phyloP scores from a whole-genome alignment of 2,888 invertebrate genomes.

The Athripsodes cinereus region DNA sequence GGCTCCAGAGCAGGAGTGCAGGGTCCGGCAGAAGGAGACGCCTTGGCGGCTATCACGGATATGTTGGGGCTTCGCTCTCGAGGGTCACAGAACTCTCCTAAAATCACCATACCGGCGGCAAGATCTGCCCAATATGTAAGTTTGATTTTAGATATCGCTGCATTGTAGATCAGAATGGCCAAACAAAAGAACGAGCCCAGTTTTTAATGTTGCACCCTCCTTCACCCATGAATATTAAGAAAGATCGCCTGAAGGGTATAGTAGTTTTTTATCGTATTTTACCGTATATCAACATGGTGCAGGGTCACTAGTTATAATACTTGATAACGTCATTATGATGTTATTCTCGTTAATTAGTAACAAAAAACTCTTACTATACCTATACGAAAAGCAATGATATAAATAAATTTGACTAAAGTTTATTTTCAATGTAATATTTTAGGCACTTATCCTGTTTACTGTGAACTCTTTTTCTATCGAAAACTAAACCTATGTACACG shows the following conservation, averaged over 20 bases:
- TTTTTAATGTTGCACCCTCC: no score
- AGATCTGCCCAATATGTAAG: slow-evolving; percentile 1
- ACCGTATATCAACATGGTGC: no score
- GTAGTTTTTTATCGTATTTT: no score
- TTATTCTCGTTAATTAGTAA: not conserved
- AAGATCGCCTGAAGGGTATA: no score
- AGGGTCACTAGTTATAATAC: no score
- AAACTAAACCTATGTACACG: no score
- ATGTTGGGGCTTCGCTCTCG: slow-evolving; percentile 5
- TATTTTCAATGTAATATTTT: not conserved
- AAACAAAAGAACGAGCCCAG: no score
- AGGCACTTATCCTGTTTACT: not conserved
- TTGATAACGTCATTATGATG: no score
- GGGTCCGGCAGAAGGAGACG: slow-evolving; percentile 8
- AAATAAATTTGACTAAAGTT: not conserved
- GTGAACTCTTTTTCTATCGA: not conserved
- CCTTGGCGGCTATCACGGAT: slow-evolving; percentile 3
- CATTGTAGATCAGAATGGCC: no score
- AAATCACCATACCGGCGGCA: slow-evolving; percentile 8
- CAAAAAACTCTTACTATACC: not conserved
- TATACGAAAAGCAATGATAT: not conserved
- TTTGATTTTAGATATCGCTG: not conserved
- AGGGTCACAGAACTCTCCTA: slow-evolving; percentile 1
- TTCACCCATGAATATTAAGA: no score
- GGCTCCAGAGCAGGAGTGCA: slow-evolving; percentile 27